Evolutionary conservation across 2,797 vertebrate species (phyloP), one percentile per base, ranked within the genome.

Genomic region (Odontamblyopus lacepedii): DNA sequence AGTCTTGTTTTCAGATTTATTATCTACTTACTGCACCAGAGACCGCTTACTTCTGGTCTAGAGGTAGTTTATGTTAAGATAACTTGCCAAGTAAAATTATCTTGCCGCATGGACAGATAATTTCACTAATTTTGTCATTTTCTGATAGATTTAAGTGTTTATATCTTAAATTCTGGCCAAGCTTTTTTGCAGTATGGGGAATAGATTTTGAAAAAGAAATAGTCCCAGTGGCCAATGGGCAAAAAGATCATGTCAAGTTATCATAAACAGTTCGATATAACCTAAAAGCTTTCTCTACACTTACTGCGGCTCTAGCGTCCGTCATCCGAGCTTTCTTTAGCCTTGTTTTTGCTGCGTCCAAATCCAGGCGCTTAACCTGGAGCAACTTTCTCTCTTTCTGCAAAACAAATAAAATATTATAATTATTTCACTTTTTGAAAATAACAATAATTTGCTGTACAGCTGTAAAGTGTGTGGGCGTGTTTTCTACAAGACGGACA

Each of bases 311-410:
- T 93, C 93, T 94, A 68, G 96, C 95, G 73, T 99, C 98, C 66
- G 95, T 83, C 93, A 97, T 93, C 92, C 96, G 95, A 81, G 97
- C 97, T 88, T 99, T 99, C 94, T 97, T 99, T 85, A 98, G 88
- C 79, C 95, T 94, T 35, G 98, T 97, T 93, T 99, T 99, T 67
- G 97, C 97, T 41, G 98, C 98, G 87, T 99, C 98, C 90, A 99
- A 92, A 89, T 99, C 98, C 91, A 99, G 82, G 55, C 98, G 96
- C 88, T 98, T 99, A 82, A 97, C 97, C 83, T 98, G 96, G 82
- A 99, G 93, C 18, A 99, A 91, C 89, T 98, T 99, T 63, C 95
- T 94, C 88, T 99, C 98, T 95, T 98, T 99, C 98, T 99, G 88
- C 27, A 68, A 94, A 60, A 77, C 70, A 72, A 18, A 44, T 6